Base-by-base conservation (phyloP, 2,113 vertebrate genomes). In the Patagioenas fasciata region DNA sequence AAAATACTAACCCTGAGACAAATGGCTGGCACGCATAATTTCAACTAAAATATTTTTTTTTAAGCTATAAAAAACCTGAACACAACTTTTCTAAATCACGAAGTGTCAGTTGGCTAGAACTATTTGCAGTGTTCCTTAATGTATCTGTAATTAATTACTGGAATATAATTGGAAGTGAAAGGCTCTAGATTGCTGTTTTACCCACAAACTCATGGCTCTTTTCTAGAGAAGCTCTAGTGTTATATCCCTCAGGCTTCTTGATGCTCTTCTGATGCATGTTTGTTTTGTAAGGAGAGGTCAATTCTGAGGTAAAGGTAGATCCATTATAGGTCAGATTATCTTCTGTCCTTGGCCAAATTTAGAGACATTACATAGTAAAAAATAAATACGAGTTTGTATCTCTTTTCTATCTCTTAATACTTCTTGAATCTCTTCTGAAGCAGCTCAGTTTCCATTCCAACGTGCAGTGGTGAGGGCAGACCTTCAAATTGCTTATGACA, bases 401-500 rank as follows among this genome's bases (percentile, higher is more conserved):
- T 65, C 44, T 92, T 90, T 90, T 50, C 13, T 23, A 60, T 87
- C 21, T 85, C 64, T 74, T 78, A 71, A 67, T 86, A 64, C 86
- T 91, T 93, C 74, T 86, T 64, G 88, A 90, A 88, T 61, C 51
- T 48, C 64, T 96, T 84, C 70, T 86, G 88, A 86, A 91, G 72
- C 51, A 78, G 60, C 25, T 71, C 42, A 0, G 56, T 91, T 91
- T 84, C 56, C n/a, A 64, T 93, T 91, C 82, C 65, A 90, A 21
- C 15, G 44, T 56, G 20, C 64, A 61, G 31, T 6, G 5, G 48
- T 57, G 70, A 96, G 77, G 81, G 36, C 82, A 91, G 36, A 74
- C 89, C 92, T 89, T 96, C 69, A 94, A 57, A 94, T 71, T 79
- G 69, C 61, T 91, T 92, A 0, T 85, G 93, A 94, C 88, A 92